Base-by-base conservation (phyloP, 2,888 invertebrate genomes). In the Thereva nobilitata region DNA sequence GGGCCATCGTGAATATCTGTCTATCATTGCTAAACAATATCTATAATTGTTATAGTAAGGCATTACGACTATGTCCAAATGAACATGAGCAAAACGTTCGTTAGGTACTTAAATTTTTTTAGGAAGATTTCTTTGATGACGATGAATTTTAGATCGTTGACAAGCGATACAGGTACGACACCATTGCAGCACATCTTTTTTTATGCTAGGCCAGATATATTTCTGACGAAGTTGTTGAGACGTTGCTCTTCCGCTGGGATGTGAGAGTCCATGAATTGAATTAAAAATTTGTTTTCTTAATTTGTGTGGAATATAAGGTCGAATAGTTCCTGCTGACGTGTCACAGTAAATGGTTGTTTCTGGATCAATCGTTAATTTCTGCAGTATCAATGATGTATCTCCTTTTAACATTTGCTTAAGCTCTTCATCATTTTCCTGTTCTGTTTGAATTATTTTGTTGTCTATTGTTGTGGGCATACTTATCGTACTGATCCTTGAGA, bases 161-260 rank as follows among this genome's bases (percentile, higher is more conserved):
- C 66, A 68, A 3, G 41, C 44, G 4, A 66, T 56, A 52, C 66
- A 68, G 4, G 9, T 10, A 4, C 44, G 10, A 8, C 23, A 9
- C 56, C 34, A 57, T 54, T 35, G 6, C n/a, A 57, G 9, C 8
- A 57, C 42, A 64, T 74, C 73, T 38, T 61, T 64, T 5, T 68
- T 67, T n/a, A 73, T 64, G 4, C 8, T 10, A 4, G 71, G 73
- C 74, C 73, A 73, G 3, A 74, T 68, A 44, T 63, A 74, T 1
- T 70, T 68, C 50, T 68, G 7, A 8, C 47, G 12, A 4, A 73
- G 55, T 34, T 70, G 5, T 12, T 69, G 67, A 1, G 49, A 47
- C 0, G 72, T 70, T 2, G 67, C 65, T n/a, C 65, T 64, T 3
- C 66, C 64, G 5, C 73, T 71, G 23, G 74, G 72, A 59, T 73